phyloP scores from a whole-genome alignment of 1,140 invertebrate species.

The Phymastichus coffea region DNA sequence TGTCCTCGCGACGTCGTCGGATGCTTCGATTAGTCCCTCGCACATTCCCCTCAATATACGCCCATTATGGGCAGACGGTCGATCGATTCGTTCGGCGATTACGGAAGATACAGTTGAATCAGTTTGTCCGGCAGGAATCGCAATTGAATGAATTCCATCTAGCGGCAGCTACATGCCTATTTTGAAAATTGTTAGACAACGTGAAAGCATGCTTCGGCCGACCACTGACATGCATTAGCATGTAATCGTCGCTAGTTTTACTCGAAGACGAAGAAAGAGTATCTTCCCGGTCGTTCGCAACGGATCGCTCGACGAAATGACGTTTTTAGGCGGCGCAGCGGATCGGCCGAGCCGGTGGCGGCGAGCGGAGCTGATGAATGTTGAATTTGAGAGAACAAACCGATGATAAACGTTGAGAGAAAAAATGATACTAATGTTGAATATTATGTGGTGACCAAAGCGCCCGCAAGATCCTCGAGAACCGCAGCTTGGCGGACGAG shows the following conservation, averaged over 20 bases:
- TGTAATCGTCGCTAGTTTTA: no score
- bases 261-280: no score
- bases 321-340: background rate
- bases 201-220: no score
- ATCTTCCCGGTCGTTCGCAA: conserved; percentile 3
- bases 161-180: no score
- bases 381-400: no score
- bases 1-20: conserved; percentile 3
- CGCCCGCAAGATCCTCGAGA: conserved; percentile 99
- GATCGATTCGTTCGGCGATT: conserved; percentile 1
- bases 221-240: no score
- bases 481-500: conserved; percentile 98
- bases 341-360: conserved; percentile 6
- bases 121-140: no score
- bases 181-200: no score
- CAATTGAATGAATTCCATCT: no score
- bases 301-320: background rate
- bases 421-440: no score
- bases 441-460: conserved; percentile 59
- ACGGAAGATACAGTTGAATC: no score
- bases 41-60: background rate
- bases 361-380: conserved; percentile 29
- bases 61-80: background rate
- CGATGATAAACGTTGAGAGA: no score
- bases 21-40: background rate